Conservation (phyloP, 92 coral and sea anemone species). For the Parazoanthus darwini region DNA sequence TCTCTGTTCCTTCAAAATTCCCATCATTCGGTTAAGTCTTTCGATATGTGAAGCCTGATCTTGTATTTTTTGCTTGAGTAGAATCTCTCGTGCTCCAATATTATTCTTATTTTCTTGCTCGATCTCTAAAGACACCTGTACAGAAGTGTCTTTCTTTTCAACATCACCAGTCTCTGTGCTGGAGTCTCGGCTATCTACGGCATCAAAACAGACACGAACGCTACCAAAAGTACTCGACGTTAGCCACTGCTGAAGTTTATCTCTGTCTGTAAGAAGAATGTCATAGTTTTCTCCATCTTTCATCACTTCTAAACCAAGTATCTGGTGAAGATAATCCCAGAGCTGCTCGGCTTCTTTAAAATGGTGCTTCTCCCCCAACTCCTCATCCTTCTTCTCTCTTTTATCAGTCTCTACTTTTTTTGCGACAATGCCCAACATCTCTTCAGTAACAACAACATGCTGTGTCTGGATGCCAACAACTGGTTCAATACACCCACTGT, state of each 20-base stretch:
- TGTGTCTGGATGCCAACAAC: not conserved
- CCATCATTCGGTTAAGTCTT: constrained; percentile 34
- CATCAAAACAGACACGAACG: constrained; percentile 15
- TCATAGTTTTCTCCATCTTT: constrained; percentile 31
- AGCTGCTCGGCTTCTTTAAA: not conserved
- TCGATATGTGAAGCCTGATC: constrained; percentile 61
- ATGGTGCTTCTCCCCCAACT: not conserved
- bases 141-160: not conserved
- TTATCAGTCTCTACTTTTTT: not conserved
- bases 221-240: constrained; percentile 58
- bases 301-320: constrained; percentile 59
- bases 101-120: not conserved
- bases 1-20: not conserved
- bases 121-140: not conserved
- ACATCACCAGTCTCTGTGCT: constrained; percentile 1
- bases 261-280: constrained; percentile 61
- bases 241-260: constrained; percentile 64
- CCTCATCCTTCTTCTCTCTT: not conserved
- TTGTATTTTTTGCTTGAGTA: constrained; percentile 51
- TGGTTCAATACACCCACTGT: not conserved
- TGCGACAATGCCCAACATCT: not conserved
- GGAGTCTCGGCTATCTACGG: not conserved
- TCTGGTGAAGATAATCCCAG: constrained; percentile 16
- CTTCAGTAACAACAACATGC: not conserved
- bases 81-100: constrained; percentile 49